Conservation (phyloP, 2,797 vertebrate genomes). For the Meda fulgida region DNA sequence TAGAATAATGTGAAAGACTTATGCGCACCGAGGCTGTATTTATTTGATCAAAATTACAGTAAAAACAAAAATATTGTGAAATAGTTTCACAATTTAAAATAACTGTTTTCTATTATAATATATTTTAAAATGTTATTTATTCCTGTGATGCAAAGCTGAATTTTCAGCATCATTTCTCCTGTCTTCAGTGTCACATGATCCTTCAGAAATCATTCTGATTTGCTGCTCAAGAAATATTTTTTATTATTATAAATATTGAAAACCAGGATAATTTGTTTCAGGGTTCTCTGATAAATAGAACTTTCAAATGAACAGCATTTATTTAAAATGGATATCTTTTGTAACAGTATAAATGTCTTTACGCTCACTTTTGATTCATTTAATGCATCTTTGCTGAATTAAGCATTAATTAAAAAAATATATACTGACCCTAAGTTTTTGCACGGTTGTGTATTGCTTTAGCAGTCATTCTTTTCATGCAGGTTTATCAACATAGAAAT, state of each 20-base stretch:
- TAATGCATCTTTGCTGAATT: background rate
- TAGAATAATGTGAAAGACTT: background rate
- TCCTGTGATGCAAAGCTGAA: too few relatives aligned
- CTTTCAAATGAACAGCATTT: background rate
- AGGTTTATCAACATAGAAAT: constrained; percentile 95
- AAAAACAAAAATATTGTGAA: background rate
- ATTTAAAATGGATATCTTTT: background rate
- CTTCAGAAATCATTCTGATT: background rate
- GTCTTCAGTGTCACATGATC: background rate
- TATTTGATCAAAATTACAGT: background rate
- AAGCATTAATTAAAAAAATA: background rate
- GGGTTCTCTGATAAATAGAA: background rate
- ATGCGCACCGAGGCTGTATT: background rate
- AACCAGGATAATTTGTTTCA: background rate
- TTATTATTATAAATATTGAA: background rate
- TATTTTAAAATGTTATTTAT: background rate
- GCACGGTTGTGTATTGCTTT: background rate
- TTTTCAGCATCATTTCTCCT: background rate
- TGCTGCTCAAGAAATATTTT: background rate
- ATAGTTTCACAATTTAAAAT: background rate
- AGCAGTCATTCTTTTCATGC: background rate
- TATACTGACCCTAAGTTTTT: background rate
- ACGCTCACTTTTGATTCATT: background rate
- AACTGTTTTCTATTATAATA: too few relatives aligned
- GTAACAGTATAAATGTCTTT: background rate